Evolutionary conservation across 2,888 invertebrate genomes (phyloP).

Genomic region (Himalopsyche japonica): DNA sequence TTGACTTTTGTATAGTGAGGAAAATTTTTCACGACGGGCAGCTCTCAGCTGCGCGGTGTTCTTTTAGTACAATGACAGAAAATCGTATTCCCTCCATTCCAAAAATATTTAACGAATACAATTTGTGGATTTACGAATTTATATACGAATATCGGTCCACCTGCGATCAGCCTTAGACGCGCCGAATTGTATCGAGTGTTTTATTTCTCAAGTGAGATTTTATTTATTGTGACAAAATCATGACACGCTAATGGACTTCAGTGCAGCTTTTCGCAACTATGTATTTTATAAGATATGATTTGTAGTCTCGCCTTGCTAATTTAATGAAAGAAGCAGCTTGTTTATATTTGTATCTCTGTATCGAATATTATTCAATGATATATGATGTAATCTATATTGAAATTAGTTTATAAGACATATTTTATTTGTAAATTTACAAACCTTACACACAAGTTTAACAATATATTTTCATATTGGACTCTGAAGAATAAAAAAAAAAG

Average conservation of each 20-base stretch:
- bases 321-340: conserved; percentile 11
- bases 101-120: conserved; percentile 11
- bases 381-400: not conserved
- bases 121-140: not conserved
- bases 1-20: not conserved
- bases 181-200: not conserved
- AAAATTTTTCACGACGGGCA: not conserved
- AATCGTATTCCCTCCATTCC: conserved; percentile 35
- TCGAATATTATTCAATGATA: conserved; percentile 18
- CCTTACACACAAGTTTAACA: conserved; percentile 32
- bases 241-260: conserved; percentile 5
- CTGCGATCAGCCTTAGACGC: not conserved
- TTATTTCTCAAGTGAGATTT: not conserved
- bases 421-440: conserved; percentile 35
- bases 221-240: conserved; percentile 4
- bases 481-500: conserved; percentile 4
- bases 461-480: conserved; percentile 30
- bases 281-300: not conserved
- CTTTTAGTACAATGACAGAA: conserved; percentile 14
- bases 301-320: conserved; percentile 13
- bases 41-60: conserved; percentile 3
- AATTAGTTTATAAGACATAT: conserved; percentile 26
- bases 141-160: not conserved
- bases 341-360: conserved; percentile 17
- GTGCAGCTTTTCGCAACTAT: conserved; percentile 22